Percentiles rank a stretch among this genome's conserved stretches.
These are phyloP conservation scores for Enteromius fasciolatus DNA, from an alignment of 2,797 vertebrate species.

Conservation along the genomic window DNA sequence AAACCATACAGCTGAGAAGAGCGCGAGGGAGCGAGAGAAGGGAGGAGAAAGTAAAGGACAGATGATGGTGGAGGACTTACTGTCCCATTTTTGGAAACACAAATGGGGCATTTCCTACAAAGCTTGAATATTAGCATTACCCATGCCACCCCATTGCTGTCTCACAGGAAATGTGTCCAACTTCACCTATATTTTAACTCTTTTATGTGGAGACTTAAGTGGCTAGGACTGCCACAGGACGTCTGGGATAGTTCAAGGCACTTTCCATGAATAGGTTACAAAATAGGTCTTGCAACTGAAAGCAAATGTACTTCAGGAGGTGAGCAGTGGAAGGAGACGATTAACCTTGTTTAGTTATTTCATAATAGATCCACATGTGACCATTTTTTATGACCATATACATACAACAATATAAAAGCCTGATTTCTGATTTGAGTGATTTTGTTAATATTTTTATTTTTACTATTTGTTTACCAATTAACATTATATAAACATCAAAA, in stretches of 20 bases:
- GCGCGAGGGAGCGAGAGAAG: not conserved
- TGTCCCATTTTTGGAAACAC: conserved; percentile 10
- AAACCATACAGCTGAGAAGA: not conserved
- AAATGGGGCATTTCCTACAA: conserved; percentile 33
- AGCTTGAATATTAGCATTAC: conserved; percentile 14
- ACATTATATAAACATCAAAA: not conserved
- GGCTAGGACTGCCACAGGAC: not conserved
- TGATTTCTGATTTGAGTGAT: not conserved
- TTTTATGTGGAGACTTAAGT: not conserved
- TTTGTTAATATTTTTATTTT: not conserved
- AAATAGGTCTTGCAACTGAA: not conserved
- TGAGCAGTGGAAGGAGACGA: not conserved
- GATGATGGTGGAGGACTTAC: not conserved
- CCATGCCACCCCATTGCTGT: conserved; percentile 17
- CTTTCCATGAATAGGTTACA: not conserved
- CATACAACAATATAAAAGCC: not conserved
- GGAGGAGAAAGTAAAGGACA: not conserved
- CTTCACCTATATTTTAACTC: conserved; percentile 39
- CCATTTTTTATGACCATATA: not conserved
- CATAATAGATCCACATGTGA: not conserved
- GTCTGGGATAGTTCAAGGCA: not conserved
- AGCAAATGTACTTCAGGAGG: not conserved
- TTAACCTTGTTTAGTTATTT: not conserved
- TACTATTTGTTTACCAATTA: not conserved
- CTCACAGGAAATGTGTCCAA: conserved; percentile 25